Percentiles rank a stretch among this genome's conserved stretches.
phyloP scores from a whole-genome alignment of 2,888 invertebrate genomes.

The Dascillus cervinus region DNA sequence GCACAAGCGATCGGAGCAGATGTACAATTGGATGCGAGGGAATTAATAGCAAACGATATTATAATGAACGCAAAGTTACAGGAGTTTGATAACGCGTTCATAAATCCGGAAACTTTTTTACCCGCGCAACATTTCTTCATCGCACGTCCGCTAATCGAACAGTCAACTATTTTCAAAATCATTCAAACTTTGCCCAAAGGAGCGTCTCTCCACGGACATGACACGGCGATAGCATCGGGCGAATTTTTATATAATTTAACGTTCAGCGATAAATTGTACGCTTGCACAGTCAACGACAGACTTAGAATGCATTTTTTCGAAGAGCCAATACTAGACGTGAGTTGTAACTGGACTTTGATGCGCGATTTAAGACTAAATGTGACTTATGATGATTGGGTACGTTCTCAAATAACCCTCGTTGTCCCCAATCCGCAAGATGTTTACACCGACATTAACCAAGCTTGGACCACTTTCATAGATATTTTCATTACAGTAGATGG shows the following conservation, averaged over 20 bases:
- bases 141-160: conserved; percentile 48
- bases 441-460: conserved; percentile 37
- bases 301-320: conserved; percentile 15
- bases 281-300: conserved; percentile 19
- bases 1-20: conserved; percentile 13
- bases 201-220: conserved; percentile 59
- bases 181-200: conserved; percentile 66
- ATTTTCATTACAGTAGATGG: conserved; percentile 42
- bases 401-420: conserved; percentile 18
- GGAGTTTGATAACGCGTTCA: conserved; percentile 14
- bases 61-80: conserved; percentile 16
- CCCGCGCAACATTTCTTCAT: conserved; percentile 57
- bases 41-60: conserved; percentile 16
- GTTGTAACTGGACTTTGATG: conserved; percentile 43
- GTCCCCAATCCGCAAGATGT: conserved; percentile 25
- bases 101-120: conserved; percentile 38
- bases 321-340: conserved; percentile 14
- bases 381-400: conserved; percentile 22
- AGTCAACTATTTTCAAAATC: conserved; percentile 56
- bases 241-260: conserved; percentile 58
- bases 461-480: conserved; percentile 46
- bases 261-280: conserved; percentile 51
- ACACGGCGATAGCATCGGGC: conserved; percentile 54
- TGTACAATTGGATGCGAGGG: conserved; percentile 13
- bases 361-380: conserved; percentile 34